A percentile compares a stretch with the other conserved stretches of the same genome.
Evolutionary conservation across 2,888 invertebrate species (phyloP).

Genomic region (Xanthorhoe designata): DNA sequence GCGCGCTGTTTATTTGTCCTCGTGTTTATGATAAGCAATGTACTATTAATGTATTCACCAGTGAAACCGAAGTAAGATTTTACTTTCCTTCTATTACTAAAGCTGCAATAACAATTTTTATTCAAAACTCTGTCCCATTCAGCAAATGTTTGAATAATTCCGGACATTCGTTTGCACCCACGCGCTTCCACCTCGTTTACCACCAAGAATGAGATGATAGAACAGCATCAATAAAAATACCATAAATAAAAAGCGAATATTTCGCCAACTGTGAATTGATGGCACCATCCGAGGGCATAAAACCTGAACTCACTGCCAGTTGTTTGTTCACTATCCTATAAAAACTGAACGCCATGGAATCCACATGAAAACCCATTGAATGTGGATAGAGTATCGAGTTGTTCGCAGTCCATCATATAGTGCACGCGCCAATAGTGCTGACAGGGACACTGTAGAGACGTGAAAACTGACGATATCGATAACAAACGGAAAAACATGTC

Average conservation of each 20-base stretch:
- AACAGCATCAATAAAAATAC: constrained; percentile 40
- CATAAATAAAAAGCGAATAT: constrained; percentile 42
- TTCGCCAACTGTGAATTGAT: constrained; percentile 41
- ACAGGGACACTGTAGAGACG: constrained; percentile 47
- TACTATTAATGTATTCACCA: background rate
- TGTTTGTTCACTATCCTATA: constrained; percentile 40
- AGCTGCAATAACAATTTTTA: too few species aligned
- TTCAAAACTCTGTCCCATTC: too few species aligned
- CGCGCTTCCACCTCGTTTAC: constrained; percentile 7
- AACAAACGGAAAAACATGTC: background rate
- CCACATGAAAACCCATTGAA: constrained; percentile 42
- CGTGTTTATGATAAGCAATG: constrained; percentile 34
- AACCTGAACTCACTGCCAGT: constrained; percentile 25
- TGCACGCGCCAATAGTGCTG: constrained; percentile 58
- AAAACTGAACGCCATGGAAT: constrained; percentile 38
- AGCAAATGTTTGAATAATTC: constrained; percentile 20
- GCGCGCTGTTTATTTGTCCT: constrained; percentile 41
- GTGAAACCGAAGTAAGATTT: background rate
- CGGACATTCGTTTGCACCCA: constrained; percentile 22
- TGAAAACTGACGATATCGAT: constrained; percentile 39
- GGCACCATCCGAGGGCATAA: constrained; percentile 38
- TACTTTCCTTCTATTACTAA: too few species aligned
- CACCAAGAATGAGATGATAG: constrained; percentile 25
- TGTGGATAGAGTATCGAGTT: constrained; percentile 48
- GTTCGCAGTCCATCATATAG: constrained; percentile 66